Evolutionary conservation across 2,113 vertebrate genomes (phyloP).

Genomic region (Zosterops borbonicus): DNA sequence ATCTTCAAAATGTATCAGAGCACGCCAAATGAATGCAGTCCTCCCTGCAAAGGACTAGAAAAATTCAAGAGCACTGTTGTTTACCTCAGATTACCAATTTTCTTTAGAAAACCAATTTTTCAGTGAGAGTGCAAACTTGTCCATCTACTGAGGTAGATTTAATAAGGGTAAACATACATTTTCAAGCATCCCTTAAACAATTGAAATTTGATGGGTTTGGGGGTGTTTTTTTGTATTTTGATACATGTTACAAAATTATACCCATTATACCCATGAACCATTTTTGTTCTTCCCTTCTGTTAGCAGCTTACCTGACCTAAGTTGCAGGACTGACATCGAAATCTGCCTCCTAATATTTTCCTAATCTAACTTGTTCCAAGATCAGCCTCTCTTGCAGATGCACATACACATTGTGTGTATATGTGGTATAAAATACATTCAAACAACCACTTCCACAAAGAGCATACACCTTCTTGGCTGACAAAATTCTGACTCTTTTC

Average conservation of each 20-base stretch:
- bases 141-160: not conserved
- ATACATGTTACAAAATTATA: not conserved
- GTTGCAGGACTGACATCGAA: not conserved
- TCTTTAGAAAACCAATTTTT: not conserved
- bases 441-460: not conserved
- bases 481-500: not conserved
- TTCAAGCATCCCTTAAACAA: not conserved
- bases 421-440: not conserved
- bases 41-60: not conserved
- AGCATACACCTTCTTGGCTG: not conserved
- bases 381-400: not conserved
- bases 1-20: not conserved
- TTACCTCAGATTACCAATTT: not conserved
- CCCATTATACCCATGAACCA: not conserved
- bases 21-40: not conserved
- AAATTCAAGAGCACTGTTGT: not conserved
- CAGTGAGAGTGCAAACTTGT: not conserved
- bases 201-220: not conserved
- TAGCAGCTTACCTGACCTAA: not conserved
- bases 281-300: not conserved
- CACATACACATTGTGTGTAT: fast-evolving
- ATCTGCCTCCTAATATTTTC: not conserved
- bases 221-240: not conserved
- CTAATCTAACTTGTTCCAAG: not conserved
- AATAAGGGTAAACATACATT: not conserved